These are phyloP conservation scores for Gortyna flavago DNA, from an alignment of 2,888 invertebrate species.

Conservation along the genomic window DNA sequence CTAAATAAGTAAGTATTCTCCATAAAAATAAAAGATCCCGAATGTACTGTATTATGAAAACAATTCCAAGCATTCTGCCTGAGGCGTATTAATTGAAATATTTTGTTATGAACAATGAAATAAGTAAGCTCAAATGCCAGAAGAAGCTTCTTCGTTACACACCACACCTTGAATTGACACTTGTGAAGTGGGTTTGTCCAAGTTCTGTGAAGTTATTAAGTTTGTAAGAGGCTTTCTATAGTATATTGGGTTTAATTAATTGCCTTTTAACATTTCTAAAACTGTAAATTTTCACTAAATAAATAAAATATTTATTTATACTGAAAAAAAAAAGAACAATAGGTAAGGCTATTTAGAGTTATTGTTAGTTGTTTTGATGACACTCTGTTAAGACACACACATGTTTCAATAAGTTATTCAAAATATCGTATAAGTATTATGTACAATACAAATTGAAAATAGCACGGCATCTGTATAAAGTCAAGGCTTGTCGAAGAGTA, in stretches of 20 bases:
- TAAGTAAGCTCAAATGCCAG: constrained; percentile 22
- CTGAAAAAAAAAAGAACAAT: background rate
- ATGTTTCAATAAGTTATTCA: background rate
- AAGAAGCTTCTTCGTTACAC: constrained; percentile 18
- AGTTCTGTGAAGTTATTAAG: constrained; percentile 12
- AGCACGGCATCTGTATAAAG: background rate
- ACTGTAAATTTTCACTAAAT: background rate
- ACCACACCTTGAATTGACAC: constrained; percentile 27
- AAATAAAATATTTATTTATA: background rate
- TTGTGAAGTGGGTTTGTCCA: background rate
- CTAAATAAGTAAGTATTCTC: background rate
- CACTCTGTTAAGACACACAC: background rate
- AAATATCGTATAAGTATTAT: background rate
- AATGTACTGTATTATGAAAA: background rate
- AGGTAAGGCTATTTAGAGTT: background rate
- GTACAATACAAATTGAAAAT: background rate
- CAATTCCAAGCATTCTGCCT: background rate
- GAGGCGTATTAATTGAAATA: constrained; percentile 4
- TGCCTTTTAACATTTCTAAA: background rate
- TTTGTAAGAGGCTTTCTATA: constrained; percentile 1
- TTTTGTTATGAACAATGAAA: constrained; percentile 13
- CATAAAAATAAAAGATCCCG: background rate
- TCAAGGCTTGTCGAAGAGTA: background rate
- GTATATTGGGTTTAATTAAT: background rate
- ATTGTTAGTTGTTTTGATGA: background rate